Evolutionary conservation across 2,797 vertebrate species (phyloP), one percentile per base, ranked within the genome.

Genomic region (Galaxias olidus): DNA sequence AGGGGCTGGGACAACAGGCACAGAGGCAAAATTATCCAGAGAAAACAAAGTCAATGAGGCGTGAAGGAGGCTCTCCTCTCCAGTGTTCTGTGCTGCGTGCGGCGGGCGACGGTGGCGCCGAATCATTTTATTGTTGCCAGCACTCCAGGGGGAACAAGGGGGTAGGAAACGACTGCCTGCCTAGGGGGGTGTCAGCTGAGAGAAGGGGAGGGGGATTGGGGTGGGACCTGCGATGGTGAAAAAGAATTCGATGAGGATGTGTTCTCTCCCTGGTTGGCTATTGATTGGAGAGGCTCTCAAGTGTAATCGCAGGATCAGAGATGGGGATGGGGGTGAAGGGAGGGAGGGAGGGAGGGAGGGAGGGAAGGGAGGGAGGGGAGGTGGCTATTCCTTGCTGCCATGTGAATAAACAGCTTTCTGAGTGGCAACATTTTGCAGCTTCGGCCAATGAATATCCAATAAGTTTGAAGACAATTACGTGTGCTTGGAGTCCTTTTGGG

Each of bases 21-120:
- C 85, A 88, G 83, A 75, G 76, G 65, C 72, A 81, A 89, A 91
- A 91, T 91, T 90, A 89, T 82, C 77, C 74, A 88, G 86, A 84
- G 87, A 91, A 91, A 91, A 92, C 90, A 89, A 87, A 90, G 79
- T 87, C 88, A 91, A 90, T 90, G 90, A 89, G 87, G 85, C 88
- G 75, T 91, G 90, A 90, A 90, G 87, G 87, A 90, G 88, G 85
- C 75, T 81, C 84, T 81, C 82, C 78, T 80, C 79, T 84, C 73
- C 63, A 71, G 76, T 75, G 80, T 80, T 79, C 68, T 72, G 70
- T 69, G 9, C 30, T 2, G 30, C 30, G 70, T 69, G 9, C 30
- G 30, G 30, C 30, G 30, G 30, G 63, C 78, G 61, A 75, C 63
- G 69, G 74, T 30, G 17, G 44, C 64, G 71, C 69, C 65, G 81